Evolutionary conservation across 2,888 invertebrate genomes (phyloP).

Genomic region (Limnephilus marmoratus): DNA sequence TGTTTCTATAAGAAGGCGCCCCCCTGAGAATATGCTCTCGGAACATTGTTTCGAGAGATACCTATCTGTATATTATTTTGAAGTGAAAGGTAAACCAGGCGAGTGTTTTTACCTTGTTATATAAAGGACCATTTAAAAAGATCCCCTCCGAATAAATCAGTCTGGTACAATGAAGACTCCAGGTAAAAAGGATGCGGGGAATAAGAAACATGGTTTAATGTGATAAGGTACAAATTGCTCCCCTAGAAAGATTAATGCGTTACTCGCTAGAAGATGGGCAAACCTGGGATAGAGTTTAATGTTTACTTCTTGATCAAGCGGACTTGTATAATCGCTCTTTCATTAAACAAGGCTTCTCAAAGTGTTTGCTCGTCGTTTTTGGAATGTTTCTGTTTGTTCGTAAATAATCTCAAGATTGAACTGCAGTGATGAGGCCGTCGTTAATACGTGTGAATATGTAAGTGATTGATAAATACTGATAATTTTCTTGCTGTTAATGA

Average conservation of each 20-base stretch:
- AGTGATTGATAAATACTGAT: neutral
- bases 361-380: slow-evolving; percentile 8
- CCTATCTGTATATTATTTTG: slow-evolving; percentile 51
- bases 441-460: neutral
- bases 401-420: neutral
- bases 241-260: slow-evolving; percentile 15
- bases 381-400: neutral
- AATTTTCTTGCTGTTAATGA: neutral
- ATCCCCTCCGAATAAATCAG: neutral
- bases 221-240: neutral
- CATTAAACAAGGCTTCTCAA: slow-evolving; percentile 46
- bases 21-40: neutral
- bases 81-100: slow-evolving; percentile 59
- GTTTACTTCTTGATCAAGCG: slow-evolving; percentile 63
- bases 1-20: neutral
- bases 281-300: slow-evolving; percentile 40
- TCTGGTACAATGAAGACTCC: neutral
- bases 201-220: neutral
- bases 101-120: slow-evolving; percentile 60
- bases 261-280: neutral
- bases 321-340: slow-evolving; percentile 57
- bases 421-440: neutral
- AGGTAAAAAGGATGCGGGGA: neutral
- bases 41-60: slow-evolving; percentile 15
- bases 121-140: slow-evolving; percentile 39